phyloP scores from a whole-genome alignment of 1,140 invertebrate species.

The Drosophila guanche region DNA sequence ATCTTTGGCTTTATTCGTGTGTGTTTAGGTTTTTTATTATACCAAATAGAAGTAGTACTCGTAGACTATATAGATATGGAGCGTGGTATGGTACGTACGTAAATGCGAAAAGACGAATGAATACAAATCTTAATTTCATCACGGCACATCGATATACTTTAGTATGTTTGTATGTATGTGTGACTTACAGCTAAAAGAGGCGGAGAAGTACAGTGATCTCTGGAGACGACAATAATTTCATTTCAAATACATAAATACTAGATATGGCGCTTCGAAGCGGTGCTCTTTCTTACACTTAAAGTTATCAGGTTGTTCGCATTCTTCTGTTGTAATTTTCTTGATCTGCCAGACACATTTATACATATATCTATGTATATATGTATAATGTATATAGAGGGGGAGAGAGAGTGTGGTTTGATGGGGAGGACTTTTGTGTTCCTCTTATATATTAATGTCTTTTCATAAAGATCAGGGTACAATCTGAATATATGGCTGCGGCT shows the following conservation, averaged over 20 bases:
- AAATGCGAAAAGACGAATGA: constrained; percentile 7
- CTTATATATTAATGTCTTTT: constrained; percentile 55
- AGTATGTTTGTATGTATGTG: neutral
- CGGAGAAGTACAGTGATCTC: constrained; percentile 19
- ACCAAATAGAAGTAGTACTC: constrained; percentile 10
- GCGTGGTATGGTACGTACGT: constrained; percentile 16
- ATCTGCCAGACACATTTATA: too few species aligned
- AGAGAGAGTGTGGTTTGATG: constrained; percentile 2
- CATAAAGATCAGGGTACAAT: constrained; percentile 24
- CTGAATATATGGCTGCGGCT: constrained; percentile 38
- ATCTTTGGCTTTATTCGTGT: constrained; percentile 52
- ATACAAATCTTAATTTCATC: constrained; percentile 14
- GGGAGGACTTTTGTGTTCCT: constrained; percentile 1
- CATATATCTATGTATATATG: neutral
- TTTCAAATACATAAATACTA: constrained; percentile 40
- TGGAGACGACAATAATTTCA: constrained; percentile 7
- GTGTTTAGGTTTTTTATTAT: constrained; percentile 15
- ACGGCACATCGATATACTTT: constrained; percentile 26
- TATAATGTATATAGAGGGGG: constrained; percentile 19
- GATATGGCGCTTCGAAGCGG: constrained; percentile 32
- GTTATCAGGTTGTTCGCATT: constrained; percentile 48
- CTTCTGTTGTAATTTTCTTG: neutral
- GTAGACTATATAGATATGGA: constrained; percentile 23
- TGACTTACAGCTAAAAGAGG: constrained; percentile 10
- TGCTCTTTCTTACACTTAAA: constrained; percentile 26